These are phyloP conservation scores for Drosophila prostipennis DNA, from an alignment of 2,888 invertebrate genomes.

Conservation along the genomic window DNA sequence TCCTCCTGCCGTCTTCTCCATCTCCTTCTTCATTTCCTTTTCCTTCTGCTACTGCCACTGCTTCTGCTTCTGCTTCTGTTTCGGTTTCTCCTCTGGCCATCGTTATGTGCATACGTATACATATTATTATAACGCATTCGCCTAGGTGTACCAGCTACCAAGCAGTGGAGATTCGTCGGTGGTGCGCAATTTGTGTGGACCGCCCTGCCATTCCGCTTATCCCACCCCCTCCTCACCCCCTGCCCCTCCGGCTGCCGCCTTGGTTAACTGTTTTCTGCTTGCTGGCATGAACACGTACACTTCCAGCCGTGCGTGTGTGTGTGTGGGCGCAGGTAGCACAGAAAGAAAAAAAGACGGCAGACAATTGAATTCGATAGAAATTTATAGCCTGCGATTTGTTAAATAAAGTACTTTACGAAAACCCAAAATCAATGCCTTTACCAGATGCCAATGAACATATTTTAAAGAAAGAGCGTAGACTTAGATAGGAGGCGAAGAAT, in stretches of 20 bases:
- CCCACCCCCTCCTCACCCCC: not conserved
- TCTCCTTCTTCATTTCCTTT: conserved; percentile 1
- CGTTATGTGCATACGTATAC: conserved; percentile 70
- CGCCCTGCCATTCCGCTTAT: not conserved
- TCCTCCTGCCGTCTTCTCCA: conserved; percentile 2
- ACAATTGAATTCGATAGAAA: conserved; percentile 34
- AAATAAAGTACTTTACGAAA: conserved; percentile 27
- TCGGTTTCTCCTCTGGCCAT: conserved; percentile 50
- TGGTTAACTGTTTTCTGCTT: conserved; percentile 69
- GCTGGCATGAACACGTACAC: conserved; percentile 55
- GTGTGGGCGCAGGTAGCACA: conserved; percentile 5
- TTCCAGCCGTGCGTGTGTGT: conserved; percentile 4
- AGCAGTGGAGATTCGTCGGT: conserved; percentile 25
- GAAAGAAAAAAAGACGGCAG: conserved; percentile 24
- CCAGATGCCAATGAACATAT: conserved; percentile 25
- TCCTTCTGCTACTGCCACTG: conserved; percentile 19
- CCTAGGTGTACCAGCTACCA: conserved; percentile 65
- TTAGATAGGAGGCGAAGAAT: conserved; percentile 1
- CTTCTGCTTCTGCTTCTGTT: conserved; percentile 9
- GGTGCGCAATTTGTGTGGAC: conserved; percentile 44
- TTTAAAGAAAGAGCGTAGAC: conserved; percentile 16
- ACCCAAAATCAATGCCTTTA: conserved; percentile 23
- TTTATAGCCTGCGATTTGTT: conserved; percentile 27
- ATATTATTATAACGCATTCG: conserved; percentile 78
- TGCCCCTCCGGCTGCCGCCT: conserved; percentile 3